Conservation (phyloP, 2,888 invertebrate genomes). For the Apoda limacodes region DNA sequence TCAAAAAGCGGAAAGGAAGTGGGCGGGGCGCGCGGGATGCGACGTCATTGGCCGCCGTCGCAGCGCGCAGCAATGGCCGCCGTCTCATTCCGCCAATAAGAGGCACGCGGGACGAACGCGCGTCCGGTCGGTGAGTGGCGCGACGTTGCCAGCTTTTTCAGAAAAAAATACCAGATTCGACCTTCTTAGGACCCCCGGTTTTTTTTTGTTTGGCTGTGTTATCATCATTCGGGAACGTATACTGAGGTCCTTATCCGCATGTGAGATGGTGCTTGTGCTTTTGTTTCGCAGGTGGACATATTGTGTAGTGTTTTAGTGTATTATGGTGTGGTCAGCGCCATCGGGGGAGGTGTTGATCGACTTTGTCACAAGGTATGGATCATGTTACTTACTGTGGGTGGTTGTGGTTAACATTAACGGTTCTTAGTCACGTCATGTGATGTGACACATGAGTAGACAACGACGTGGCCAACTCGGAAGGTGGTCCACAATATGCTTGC, state of each 20-base stretch:
- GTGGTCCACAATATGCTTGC: too few relatives aligned
- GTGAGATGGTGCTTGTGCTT: slow-evolving; percentile 45
- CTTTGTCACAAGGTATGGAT: slow-evolving; percentile 57
- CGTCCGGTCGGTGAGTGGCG: slow-evolving; percentile 53
- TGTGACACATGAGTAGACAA: too few relatives aligned
- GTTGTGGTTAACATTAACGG: neutral
- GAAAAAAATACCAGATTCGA: slow-evolving; percentile 68
- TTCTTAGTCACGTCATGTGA: too few relatives aligned
- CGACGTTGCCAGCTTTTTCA: slow-evolving; percentile 66
- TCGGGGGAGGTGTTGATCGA: slow-evolving; percentile 62
- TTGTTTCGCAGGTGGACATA: slow-evolving; percentile 45
- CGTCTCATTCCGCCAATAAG: slow-evolving; percentile 64
- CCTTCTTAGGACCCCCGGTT: slow-evolving; percentile 67
- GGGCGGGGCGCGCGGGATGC: slow-evolving; percentile 67
- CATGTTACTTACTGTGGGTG: slow-evolving; percentile 7
- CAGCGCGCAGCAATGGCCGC: slow-evolving; percentile 59
- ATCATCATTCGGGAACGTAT: slow-evolving; percentile 65
- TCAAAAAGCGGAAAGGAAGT: slow-evolving; percentile 59
- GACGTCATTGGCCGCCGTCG: slow-evolving; percentile 54
- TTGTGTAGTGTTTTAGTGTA: slow-evolving; percentile 56
- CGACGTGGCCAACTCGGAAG: too few relatives aligned
- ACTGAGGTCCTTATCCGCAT: slow-evolving; percentile 54
- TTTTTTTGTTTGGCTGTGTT: slow-evolving; percentile 67
- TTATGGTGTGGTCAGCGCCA: slow-evolving; percentile 66
- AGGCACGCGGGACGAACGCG: slow-evolving; percentile 61